Base-by-base conservation (phyloP, 2,888 invertebrate genomes). In the Amorpha juglandis region DNA sequence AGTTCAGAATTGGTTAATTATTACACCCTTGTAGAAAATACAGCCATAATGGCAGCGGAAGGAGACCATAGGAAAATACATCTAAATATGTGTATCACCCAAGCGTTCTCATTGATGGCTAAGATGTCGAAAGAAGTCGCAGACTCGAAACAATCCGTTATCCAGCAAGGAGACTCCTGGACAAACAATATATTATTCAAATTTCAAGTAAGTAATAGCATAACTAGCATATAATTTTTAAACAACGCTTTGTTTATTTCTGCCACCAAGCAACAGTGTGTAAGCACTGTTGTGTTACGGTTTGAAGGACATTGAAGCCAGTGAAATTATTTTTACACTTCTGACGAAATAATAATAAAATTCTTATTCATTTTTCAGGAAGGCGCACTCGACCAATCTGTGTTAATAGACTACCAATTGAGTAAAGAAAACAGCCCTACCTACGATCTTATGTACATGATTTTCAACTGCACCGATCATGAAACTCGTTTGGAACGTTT, bases 131-230 rank as follows among this genome's bases (percentile, higher is more conserved):
- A 69, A 9, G 52, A 66, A 6, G 74, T 74, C 4, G 71, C 48
- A 38, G 66, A 73, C 6, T 65, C 76, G 6, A 79, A 77, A 51
- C 69, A 77, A 69, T 73, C 73, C 3, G 72, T 83, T 0, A 76
- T 84, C 27, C 73, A 70, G 38, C 84, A 84, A 64, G 83, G 84
- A 47, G 84, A 84, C 52, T 68, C 74, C 35, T 84, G 84, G 84
- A 79, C 76, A 0, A 85, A 83, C 50, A 85, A 85, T 55, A 72
- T 85, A n/a, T 72, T 85, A 73, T 85, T 81, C 65, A 76, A 74
- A 64, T 70, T 75, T 62, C 66, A 79, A 55, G 75, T 75, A 63
- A 74, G 73, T 71, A 67, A 51, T 12, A 4, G 27, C 4, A 27
- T 27, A 3, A 27, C 1, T 27, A 27, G 27, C 27, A 27, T 27